Evolutionary conservation across 2,113 vertebrate species (phyloP).

Genomic region (Malurus melanocephalus): DNA sequence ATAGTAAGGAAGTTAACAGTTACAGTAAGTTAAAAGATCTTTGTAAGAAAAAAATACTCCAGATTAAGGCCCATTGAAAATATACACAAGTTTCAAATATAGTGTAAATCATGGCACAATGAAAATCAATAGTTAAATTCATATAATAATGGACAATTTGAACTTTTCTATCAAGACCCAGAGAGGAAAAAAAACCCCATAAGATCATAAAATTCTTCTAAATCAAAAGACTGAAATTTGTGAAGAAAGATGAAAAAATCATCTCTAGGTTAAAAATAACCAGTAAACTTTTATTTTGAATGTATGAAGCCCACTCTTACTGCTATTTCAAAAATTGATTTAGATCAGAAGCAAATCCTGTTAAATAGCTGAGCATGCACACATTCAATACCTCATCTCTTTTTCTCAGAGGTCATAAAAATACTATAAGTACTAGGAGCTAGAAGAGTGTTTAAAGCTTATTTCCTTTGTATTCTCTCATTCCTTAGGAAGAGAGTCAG

Average conservation of each 20-base stretch:
- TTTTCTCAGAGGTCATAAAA: not conserved
- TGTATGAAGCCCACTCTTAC: not conserved
- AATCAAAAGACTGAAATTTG: not conserved
- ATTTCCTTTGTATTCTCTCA: not conserved
- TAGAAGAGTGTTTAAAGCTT: not conserved
- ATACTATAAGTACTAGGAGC: not conserved
- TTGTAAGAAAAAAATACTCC: not conserved
- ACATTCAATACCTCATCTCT: not conserved
- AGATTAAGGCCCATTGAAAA: not conserved
- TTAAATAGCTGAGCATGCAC: not conserved
- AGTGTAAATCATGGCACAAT: not conserved
- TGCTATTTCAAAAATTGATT: not conserved
- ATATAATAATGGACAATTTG: not conserved
- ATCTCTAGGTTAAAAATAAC: not conserved
- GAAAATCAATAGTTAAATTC: not conserved
- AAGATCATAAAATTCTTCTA: not conserved
- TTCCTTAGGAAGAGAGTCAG: not conserved
- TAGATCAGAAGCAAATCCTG: not conserved
- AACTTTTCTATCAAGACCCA: not conserved
- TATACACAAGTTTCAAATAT: not conserved
- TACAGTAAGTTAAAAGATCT: not conserved
- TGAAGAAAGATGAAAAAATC: not conserved
- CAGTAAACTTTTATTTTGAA: not conserved
- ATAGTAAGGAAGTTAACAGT: not conserved
- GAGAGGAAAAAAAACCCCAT: accelerated